Evolutionary conservation across 2,113 vertebrate species (phyloP), one percentile per base, ranked within the genome.

Genomic region (Pelvicachromis taeniatus): DNA sequence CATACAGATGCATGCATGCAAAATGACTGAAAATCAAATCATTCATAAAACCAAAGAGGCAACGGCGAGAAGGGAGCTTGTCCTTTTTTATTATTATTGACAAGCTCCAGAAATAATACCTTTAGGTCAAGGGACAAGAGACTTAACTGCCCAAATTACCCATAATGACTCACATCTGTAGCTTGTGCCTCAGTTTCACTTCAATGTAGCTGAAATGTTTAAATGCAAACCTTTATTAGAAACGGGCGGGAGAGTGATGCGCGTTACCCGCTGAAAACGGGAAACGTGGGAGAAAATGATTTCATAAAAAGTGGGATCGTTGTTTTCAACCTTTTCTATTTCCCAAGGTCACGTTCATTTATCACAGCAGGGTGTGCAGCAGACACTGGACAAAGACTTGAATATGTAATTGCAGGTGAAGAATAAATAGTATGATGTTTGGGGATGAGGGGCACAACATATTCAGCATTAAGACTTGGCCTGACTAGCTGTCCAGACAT

Each of bases 401-500:
- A 95, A 95, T 94, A 84, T 92, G 88, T 95, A 95, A 96, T 92
- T 88, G 85, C 87, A 89, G 91, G 80, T 89, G 80, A 84, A 80
- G 93, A 89, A 92, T 87, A 94, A 93, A 91, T 82, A 89, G 81
- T 82, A 82, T 89, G 73, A 55, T 77, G 85, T 89, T 92, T 89
- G 86, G 80, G 88, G 88, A 91, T 88, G 93, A 93, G 88, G 92
- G 85, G 85, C 88, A 93, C 89, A 94, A 84, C 87, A 89, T 89
- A 94, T 92, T 92, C 92, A 91, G 83, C 85, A 90, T 87, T 78
- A 87, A 88, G 83, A 89, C 93, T 85, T 87, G 92, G 77, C 88
- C 91, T 94, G 94, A 95, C 95, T 94, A 95, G 93, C 95, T 93
- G 93, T 93, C 94, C 95, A 95, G 94, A 95, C 93, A 88, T 90